Conservation (phyloP, 2,113 vertebrate species). For the Rhea pennata region DNA sequence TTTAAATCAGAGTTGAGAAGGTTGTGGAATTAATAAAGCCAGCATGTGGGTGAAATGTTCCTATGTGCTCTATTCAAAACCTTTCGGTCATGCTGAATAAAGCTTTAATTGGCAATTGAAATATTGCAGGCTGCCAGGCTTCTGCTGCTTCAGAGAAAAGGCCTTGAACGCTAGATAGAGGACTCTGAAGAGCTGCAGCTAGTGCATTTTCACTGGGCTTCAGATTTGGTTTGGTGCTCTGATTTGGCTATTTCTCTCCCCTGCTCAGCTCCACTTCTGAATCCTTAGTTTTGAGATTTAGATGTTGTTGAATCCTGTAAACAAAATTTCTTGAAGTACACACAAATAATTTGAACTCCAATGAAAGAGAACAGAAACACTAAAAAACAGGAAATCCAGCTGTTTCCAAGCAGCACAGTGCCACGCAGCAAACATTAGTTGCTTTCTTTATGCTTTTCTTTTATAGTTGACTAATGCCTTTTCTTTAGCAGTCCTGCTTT, state of each 20-base stretch:
- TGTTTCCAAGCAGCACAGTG: background rate
- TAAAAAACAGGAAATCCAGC: background rate
- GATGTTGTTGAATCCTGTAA: background rate
- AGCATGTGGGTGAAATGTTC: background rate
- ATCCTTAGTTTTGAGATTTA: background rate
- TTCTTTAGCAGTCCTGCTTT: background rate
- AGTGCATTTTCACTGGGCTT: background rate
- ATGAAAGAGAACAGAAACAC: background rate
- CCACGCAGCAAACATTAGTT: background rate
- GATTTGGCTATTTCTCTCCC: background rate
- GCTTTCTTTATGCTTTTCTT: background rate
- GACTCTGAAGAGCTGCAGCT: background rate
- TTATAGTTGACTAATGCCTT: background rate
- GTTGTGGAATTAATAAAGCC: background rate
- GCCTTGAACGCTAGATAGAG: background rate
- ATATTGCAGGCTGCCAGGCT: background rate
- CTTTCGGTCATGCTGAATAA: background rate
- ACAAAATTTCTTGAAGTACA: background rate
- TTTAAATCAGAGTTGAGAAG: background rate
- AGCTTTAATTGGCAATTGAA: background rate
- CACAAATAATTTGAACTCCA: background rate
- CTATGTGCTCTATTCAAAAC: background rate
- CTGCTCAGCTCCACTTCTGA: background rate
- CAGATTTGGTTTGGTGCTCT: background rate
- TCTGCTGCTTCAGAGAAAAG: background rate